Conservation (phyloP, 2,113 vertebrate species). For the Pleuronectes platessa region DNA sequence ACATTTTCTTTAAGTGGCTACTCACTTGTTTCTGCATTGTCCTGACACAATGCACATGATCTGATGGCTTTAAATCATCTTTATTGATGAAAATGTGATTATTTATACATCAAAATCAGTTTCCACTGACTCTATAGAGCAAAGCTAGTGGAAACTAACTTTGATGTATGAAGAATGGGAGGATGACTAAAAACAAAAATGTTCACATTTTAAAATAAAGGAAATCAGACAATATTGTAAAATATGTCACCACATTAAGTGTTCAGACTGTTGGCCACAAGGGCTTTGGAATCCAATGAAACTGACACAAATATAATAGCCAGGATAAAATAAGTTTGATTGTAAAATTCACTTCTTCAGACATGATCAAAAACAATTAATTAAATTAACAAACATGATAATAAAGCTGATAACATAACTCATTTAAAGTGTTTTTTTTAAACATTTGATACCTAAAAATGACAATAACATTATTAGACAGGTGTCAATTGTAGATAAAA, state of each 20-base stretch:
- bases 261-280: not conserved
- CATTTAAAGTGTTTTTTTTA: not conserved
- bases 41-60: slow-evolving; percentile 53
- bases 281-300: not conserved
- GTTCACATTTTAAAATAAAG: not conserved
- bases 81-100: slow-evolving; percentile 53
- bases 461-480: not conserved
- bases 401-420: not conserved
- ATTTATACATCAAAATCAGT: not conserved
- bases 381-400: slow-evolving; percentile 3
- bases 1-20: not conserved
- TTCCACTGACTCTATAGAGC: slow-evolving; percentile 9
- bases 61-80: slow-evolving; percentile 37
- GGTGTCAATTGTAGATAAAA: not conserved
- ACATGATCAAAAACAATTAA: slow-evolving; percentile 5
- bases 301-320: not conserved
- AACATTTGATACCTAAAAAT: slow-evolving; percentile 5
- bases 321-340: slow-evolving; percentile 10
- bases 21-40: slow-evolving; percentile 18
- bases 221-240: slow-evolving; percentile 2
- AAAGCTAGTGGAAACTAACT: slow-evolving; percentile 14
- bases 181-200: slow-evolving; percentile 11
- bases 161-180: slow-evolving; percentile 2
- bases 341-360: slow-evolving; percentile 16
- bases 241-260: slow-evolving; percentile 1